These are phyloP conservation scores for Drosophila glabriapex DNA, from an alignment of 2,888 invertebrate genomes.

Conservation along the genomic window DNA sequence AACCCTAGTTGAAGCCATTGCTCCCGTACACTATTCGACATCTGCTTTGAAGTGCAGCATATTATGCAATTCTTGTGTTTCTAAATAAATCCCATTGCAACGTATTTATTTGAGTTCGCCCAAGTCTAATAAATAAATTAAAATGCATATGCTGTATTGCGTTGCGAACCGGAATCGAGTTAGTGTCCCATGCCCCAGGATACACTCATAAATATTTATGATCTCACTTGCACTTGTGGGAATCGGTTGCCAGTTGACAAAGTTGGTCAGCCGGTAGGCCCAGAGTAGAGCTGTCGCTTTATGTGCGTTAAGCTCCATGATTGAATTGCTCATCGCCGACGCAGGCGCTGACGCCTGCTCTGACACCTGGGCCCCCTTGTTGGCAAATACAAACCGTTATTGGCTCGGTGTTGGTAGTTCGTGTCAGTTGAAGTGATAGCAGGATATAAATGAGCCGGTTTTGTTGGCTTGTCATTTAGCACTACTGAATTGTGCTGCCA, in stretches of 20 bases:
- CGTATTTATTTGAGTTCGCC: slow-evolving; percentile 41
- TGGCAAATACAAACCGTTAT: slow-evolving; percentile 9
- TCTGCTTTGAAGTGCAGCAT: background rate
- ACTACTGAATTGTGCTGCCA: slow-evolving; percentile 12
- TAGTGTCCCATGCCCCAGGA: slow-evolving; percentile 1
- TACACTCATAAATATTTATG: slow-evolving; percentile 58
- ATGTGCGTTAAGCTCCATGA: slow-evolving; percentile 43
- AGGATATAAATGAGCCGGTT: slow-evolving; percentile 38
- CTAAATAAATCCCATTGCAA: slow-evolving; percentile 56
- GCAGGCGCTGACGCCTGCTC: slow-evolving; percentile 3
- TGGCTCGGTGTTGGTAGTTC: slow-evolving; percentile 10
- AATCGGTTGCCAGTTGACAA: slow-evolving; percentile 16
- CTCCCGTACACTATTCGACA: slow-evolving; percentile 4
- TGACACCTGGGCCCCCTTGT: slow-evolving; percentile 9
- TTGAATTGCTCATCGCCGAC: slow-evolving; percentile 48
- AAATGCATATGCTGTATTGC: slow-evolving; percentile 42
- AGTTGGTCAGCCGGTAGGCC: slow-evolving; percentile 8
- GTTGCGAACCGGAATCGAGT: slow-evolving; percentile 5
- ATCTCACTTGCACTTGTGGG: slow-evolving; percentile 19
- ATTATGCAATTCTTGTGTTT: slow-evolving; percentile 17
- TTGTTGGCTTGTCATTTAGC: slow-evolving; percentile 19
- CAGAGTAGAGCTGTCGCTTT: slow-evolving; percentile 19
- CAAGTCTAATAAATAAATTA: slow-evolving; percentile 65
- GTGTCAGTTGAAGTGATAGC: slow-evolving; percentile 19
- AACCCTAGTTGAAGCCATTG: background rate